These are phyloP conservation scores for Epirrhoe tristata DNA, from an alignment of 2,888 invertebrate genomes.

Conservation along the genomic window DNA sequence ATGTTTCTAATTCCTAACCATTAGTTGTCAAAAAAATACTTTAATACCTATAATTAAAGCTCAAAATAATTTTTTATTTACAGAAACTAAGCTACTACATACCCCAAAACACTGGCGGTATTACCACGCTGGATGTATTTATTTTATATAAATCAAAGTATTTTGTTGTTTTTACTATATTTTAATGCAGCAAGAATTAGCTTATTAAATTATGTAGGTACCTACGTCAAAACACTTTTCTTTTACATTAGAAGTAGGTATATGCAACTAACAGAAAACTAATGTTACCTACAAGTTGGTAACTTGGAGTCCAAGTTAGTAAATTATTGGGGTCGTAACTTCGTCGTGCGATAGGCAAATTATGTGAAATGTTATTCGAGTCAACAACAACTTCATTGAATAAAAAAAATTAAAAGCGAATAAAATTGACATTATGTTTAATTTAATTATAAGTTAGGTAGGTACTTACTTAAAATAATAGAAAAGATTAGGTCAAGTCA, in stretches of 20 bases:
- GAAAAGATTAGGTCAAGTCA: neutral
- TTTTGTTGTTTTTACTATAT: too few relatives aligned
- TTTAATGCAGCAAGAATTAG: too few relatives aligned
- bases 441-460: neutral
- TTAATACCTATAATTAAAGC: too few relatives aligned
- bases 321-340: conserved; percentile 52
- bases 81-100: too few relatives aligned
- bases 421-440: conserved; percentile 21
- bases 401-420: conserved; percentile 19
- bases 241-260: conserved; percentile 19
- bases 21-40: neutral
- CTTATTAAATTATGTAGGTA: neutral
- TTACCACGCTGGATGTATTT: too few relatives aligned
- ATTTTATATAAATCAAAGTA: too few relatives aligned
- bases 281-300: conserved; percentile 34
- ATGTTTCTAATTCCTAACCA: conserved; percentile 3
- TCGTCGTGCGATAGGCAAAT: conserved; percentile 39
- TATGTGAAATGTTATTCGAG: conserved; percentile 35
- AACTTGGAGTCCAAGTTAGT: conserved; percentile 33
- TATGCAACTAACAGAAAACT: conserved; percentile 30
- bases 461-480: too few relatives aligned
- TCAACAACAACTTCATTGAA: conserved; percentile 30
- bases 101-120: too few relatives aligned
- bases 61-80: too few relatives aligned
- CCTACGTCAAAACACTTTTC: neutral